phyloP scores from a whole-genome alignment of 2,113 vertebrate species.

The Rallus limicola region DNA sequence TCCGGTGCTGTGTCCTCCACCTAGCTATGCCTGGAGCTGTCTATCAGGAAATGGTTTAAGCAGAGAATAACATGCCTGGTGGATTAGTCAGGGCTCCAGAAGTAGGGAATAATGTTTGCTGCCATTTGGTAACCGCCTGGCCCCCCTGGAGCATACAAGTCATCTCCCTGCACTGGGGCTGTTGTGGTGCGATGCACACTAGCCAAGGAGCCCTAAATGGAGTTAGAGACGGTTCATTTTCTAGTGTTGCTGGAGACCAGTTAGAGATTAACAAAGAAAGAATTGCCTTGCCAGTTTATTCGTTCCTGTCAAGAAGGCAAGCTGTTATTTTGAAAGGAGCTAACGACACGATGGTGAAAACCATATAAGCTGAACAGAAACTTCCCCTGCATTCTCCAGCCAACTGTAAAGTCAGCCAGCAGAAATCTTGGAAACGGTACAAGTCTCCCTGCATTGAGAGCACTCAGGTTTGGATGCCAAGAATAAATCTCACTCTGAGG shows the following conservation, averaged over 20 bases:
- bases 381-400: slow-evolving; percentile 45
- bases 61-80: background rate
- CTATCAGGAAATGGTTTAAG: background rate
- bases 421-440: slow-evolving; percentile 59
- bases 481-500: slow-evolving; percentile 53
- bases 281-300: slow-evolving; percentile 37
- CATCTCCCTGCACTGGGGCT: background rate
- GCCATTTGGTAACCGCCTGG: slow-evolving; percentile 4
- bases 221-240: background rate
- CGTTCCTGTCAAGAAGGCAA: slow-evolving; percentile 55
- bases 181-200: background rate
- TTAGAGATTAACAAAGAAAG: slow-evolving; percentile 46
- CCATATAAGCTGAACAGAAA: slow-evolving; percentile 66
- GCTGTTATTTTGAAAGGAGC: slow-evolving; percentile 65
- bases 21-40: background rate
- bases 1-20: background rate
- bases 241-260: background rate
- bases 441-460: slow-evolving; percentile 36
- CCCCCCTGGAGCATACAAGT: background rate
- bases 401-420: slow-evolving; percentile 65
- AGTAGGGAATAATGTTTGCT: background rate
- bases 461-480: slow-evolving; percentile 42
- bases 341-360: slow-evolving; percentile 29
- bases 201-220: background rate
- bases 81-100: background rate